These are phyloP conservation scores for Pica pica DNA, from an alignment of 2,113 vertebrate species.

Conservation along the genomic window DNA sequence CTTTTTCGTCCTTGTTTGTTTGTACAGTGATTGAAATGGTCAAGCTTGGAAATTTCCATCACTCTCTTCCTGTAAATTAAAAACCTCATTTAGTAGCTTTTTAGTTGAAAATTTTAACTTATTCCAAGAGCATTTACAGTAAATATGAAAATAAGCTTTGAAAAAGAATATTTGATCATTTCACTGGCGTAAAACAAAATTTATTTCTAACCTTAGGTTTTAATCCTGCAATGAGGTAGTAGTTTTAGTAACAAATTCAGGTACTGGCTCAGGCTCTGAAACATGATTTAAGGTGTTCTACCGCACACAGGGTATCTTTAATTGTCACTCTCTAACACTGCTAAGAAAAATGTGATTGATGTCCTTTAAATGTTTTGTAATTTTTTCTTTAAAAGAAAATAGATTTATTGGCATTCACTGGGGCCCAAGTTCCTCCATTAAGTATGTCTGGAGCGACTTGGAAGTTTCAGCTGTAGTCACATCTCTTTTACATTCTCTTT, in stretches of 20 bases:
- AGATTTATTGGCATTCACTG: not conserved
- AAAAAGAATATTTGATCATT: not conserved
- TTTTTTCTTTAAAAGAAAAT: not conserved
- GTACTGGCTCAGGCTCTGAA: not conserved
- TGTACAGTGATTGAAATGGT: not conserved
- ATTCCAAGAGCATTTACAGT: not conserved
- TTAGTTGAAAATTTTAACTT: not conserved
- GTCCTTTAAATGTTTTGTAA: not conserved
- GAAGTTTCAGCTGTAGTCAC: not conserved
- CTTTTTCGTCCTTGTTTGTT: not conserved
- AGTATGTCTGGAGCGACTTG: not conserved
- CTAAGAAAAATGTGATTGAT: not conserved
- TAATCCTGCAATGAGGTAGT: not conserved
- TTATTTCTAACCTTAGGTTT: not conserved
- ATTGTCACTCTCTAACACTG: not conserved
- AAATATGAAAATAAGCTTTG: not conserved
- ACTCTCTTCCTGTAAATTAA: not conserved
- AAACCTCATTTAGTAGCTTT: not conserved
- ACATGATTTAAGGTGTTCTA: not conserved
- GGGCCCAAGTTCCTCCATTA: not conserved
- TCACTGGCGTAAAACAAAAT: not conserved
- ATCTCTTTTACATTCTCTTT: not conserved
- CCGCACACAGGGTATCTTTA: not conserved
- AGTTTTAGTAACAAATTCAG: not conserved
- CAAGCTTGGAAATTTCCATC: not conserved